Evolutionary conservation across 2,888 invertebrate genomes (phyloP).

Genomic region (Chrysopilus asiliformis): DNA sequence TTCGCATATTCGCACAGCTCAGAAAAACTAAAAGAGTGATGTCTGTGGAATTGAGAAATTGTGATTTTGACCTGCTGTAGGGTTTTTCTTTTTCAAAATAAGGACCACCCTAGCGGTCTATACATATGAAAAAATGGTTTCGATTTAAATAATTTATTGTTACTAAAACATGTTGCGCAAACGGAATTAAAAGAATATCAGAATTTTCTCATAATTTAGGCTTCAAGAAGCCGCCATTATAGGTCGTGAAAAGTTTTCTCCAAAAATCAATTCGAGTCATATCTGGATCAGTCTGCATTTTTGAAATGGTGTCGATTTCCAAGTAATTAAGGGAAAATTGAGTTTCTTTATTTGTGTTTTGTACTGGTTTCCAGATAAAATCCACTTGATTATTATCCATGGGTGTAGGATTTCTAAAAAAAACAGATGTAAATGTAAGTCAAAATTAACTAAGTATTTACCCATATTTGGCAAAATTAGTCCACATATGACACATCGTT

Average conservation of each 20-base stretch:
- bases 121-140: too few species aligned
- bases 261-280: constrained; percentile 28
- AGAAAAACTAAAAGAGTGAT: too few species aligned
- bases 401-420: constrained; percentile 28
- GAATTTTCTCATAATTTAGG: constrained; percentile 12
- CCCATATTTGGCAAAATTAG: constrained; percentile 48
- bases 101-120: too few species aligned
- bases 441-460: constrained; percentile 21
- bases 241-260: constrained; percentile 27
- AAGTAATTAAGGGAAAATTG: constrained; percentile 25
- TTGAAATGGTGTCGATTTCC: constrained; percentile 22
- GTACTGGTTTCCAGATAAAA: constrained; percentile 24
- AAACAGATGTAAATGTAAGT: background rate
- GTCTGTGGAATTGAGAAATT: too few species aligned
- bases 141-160: too few species aligned
- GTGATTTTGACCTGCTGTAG: too few species aligned
- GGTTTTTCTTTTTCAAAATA: too few species aligned
- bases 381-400: constrained; percentile 10
- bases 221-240: constrained; percentile 12
- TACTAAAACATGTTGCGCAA: too few species aligned
- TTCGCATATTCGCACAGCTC: too few species aligned
- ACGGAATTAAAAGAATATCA: too few species aligned
- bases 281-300: constrained; percentile 27
- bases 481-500: constrained; percentile 44
- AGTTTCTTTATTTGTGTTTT: constrained; percentile 7